Percentiles rank a stretch among this genome's conserved stretches.
phyloP scores from a whole-genome alignment of 2,888 invertebrate species.

The Siphlonurus alternatus region DNA sequence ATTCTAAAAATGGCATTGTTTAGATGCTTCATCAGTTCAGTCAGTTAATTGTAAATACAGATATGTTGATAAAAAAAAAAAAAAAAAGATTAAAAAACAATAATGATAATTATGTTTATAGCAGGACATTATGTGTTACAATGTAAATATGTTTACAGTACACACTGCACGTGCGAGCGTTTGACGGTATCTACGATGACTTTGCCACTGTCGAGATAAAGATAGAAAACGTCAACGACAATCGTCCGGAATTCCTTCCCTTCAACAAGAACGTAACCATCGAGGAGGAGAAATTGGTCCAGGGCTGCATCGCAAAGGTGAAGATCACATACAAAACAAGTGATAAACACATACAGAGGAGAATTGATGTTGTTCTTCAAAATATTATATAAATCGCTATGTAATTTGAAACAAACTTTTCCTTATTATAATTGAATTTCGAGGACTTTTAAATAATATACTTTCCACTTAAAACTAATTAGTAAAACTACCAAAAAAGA shows the following conservation, averaged over 20 bases:
- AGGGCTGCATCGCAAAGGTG: conserved; percentile 51
- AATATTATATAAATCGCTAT: neutral
- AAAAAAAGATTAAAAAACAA: too few species aligned
- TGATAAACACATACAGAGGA: neutral
- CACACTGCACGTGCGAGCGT: conserved; percentile 63
- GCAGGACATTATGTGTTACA: too few species aligned
- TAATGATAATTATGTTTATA: too few species aligned
- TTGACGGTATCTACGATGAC: conserved; percentile 70
- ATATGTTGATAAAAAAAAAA: too few species aligned
- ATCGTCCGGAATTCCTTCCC: conserved; percentile 63
- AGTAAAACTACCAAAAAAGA: too few species aligned
- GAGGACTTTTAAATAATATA: too few species aligned
- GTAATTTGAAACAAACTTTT: neutral
- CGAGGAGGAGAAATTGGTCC: conserved; percentile 50
- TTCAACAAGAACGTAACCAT: conserved; percentile 56
- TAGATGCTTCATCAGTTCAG: too few species aligned
- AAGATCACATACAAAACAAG: conserved; percentile 13
- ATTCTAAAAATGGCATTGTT: too few species aligned
- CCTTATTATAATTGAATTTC: conserved; percentile 2
- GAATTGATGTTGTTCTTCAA: neutral
- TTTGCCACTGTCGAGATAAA: conserved; percentile 68
- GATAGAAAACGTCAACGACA: conserved; percentile 84
- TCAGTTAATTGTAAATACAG: too few species aligned
- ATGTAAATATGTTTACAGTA: too few species aligned
- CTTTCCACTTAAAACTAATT: too few species aligned